Evolutionary conservation across 2,797 vertebrate genomes (phyloP).

Genomic region (Betta splendens): DNA sequence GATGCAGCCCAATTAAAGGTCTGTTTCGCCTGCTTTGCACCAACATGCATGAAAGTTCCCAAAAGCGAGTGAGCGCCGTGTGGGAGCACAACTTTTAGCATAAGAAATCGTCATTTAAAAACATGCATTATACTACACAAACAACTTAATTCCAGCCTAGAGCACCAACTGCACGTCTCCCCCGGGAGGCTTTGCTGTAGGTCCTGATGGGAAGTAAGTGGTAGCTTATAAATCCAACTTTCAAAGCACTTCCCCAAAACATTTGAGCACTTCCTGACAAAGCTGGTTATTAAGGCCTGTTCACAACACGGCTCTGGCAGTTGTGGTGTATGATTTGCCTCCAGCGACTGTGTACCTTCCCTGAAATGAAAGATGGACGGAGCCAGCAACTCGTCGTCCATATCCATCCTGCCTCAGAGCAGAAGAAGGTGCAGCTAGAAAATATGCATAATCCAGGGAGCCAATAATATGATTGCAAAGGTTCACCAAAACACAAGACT

Average conservation of each 20-base stretch:
- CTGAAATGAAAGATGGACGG: constrained; percentile 66
- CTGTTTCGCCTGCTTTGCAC: no score
- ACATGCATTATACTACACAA: neutral
- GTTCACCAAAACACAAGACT: constrained; percentile 39
- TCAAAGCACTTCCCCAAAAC: constrained; percentile 61
- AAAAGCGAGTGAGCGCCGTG: no score
- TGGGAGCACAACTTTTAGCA: neutral
- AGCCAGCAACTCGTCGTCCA: constrained; percentile 38
- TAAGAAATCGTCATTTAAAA: neutral
- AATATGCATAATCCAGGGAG: constrained; percentile 39
- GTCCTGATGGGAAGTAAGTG: constrained; percentile 57
- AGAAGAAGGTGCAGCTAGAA: constrained; percentile 14
- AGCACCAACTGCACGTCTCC: neutral
- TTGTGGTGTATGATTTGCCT: constrained; percentile 67
- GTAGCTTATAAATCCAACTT: constrained; percentile 62
- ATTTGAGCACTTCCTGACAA: constrained; percentile 64
- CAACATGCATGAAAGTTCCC: no score
- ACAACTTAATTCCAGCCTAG: neutral
- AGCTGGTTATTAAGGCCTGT: constrained; percentile 62
- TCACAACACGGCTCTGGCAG: constrained; percentile 61
- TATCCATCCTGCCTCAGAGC: constrained; percentile 24
- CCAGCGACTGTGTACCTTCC: constrained; percentile 41
- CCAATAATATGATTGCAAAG: constrained; percentile 30
- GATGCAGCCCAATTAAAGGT: no score
- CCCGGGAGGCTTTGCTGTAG: constrained; percentile 56